A percentile compares a stretch with the other conserved stretches of the same genome.
These are phyloP conservation scores for Gallirallus australis DNA, from an alignment of 2,797 vertebrate species.

Conservation along the genomic window DNA sequence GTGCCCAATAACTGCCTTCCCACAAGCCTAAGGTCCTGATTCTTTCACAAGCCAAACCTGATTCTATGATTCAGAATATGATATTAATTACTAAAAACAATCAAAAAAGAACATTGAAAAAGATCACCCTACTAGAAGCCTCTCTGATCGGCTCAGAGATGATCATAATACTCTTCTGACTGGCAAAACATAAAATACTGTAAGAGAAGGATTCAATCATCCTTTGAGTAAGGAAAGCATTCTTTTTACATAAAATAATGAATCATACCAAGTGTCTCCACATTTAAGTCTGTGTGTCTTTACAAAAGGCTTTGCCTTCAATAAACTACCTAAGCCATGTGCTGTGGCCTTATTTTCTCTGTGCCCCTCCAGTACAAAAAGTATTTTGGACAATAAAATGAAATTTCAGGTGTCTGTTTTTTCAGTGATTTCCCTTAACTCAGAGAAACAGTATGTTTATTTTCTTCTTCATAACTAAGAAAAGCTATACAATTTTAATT, in stretches of 20 bases:
- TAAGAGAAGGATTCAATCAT: background rate
- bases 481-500: background rate
- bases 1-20: too few species aligned
- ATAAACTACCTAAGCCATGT: background rate
- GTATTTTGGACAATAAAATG: background rate
- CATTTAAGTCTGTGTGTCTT: background rate
- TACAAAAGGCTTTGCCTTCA: background rate
- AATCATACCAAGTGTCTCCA: background rate
- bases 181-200: background rate
- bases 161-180: background rate
- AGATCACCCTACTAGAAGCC: background rate
- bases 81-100: background rate
- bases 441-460: background rate
- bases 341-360: background rate
- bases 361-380: background rate
- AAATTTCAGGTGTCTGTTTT: background rate
- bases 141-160: background rate
- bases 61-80: too few species aligned
- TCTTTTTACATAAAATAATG: background rate
- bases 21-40: too few species aligned
- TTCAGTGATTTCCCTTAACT: background rate
- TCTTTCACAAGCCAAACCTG: too few species aligned
- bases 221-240: background rate
- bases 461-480: background rate
- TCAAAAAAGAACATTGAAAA: background rate